These are phyloP conservation scores for Hyperopisus bebe DNA, from an alignment of 2,113 vertebrate genomes.

Conservation along the genomic window DNA sequence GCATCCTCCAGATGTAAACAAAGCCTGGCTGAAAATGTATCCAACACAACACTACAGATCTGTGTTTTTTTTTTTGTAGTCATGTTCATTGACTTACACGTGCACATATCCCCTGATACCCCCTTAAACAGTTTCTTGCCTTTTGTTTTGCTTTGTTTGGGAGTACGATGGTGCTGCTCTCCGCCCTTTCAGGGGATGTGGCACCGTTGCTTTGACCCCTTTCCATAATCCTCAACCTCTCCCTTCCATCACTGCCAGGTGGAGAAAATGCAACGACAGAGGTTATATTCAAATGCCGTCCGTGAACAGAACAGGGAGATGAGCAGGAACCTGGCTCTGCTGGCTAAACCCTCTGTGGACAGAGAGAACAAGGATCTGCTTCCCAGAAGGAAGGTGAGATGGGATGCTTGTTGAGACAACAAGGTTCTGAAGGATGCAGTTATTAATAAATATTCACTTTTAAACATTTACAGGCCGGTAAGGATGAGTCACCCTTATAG, in stretches of 20 bases:
- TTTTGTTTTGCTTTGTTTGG: neutral
- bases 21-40: neutral
- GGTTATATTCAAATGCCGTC: constrained; percentile 75
- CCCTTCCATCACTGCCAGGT: constrained; percentile 57
- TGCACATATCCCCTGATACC: constrained; percentile 40
- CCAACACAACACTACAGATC: neutral
- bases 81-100: neutral
- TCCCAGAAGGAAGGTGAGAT: constrained; percentile 56
- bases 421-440: neutral
- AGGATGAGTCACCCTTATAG: neutral
- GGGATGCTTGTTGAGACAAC: neutral
- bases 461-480: neutral
- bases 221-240: constrained; percentile 49
- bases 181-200: constrained; percentile 49
- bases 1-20: neutral
- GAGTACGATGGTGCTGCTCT: neutral
- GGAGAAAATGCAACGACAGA: constrained; percentile 74
- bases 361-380: constrained; percentile 37
- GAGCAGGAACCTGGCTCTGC: constrained; percentile 44
- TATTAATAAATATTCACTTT: neutral
- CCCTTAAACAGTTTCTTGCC: neutral
- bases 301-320: constrained; percentile 73
- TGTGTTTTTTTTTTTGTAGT: neutral
- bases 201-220: constrained; percentile 57
- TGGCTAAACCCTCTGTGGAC: constrained; percentile 47